Evolutionary conservation across 2,888 invertebrate genomes (phyloP), one percentile per base, ranked within the genome.

Genomic region (Homarus gammarus): DNA sequence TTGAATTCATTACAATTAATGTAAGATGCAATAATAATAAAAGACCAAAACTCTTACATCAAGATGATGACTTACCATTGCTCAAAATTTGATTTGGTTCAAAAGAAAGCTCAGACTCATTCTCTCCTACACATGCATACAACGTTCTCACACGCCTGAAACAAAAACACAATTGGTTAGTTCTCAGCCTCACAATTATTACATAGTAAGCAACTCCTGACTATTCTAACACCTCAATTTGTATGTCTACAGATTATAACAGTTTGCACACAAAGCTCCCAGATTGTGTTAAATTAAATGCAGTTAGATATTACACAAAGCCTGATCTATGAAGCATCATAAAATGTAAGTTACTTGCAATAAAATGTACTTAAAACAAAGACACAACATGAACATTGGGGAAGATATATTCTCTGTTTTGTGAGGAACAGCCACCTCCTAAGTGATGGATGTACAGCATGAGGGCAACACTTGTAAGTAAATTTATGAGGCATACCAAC

Each of bases 11-110:
- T 44, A 77, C 15, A 12, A 51, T 22, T 38, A 38, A n/a, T 27
- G 3, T 15, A 51, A 15, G 18, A 51, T 51, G 51, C 33, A 8
- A 51, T 49, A 33, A 78, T 38, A 51, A 2, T 6, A 31, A 2
- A 78, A 51, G 51, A 51, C 27, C 12, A 70, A 15, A 15, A 38
- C 6, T 40, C n/a, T 72, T 27, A 27, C 27, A 64, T 27, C 3
- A 64, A 64, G 27, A 64, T 64, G 64, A 64, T 44, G 15, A 93
- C 95, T 95, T 95, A 98, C 99, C 98, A 95, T 99, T 97, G 92
- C 97, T 97, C 93, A 99, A 98, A 93, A 99, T 98, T 95, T 99
- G 98, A 95, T 99, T 99, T 92, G 99, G 98, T 95, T 99, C 98
- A 95, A 99, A 99, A 44, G 98, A 98, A 93, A 99, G 95, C 95